Evolutionary conservation across 2,888 invertebrate genomes (phyloP).

Genomic region (Phaonia tiefii): DNA sequence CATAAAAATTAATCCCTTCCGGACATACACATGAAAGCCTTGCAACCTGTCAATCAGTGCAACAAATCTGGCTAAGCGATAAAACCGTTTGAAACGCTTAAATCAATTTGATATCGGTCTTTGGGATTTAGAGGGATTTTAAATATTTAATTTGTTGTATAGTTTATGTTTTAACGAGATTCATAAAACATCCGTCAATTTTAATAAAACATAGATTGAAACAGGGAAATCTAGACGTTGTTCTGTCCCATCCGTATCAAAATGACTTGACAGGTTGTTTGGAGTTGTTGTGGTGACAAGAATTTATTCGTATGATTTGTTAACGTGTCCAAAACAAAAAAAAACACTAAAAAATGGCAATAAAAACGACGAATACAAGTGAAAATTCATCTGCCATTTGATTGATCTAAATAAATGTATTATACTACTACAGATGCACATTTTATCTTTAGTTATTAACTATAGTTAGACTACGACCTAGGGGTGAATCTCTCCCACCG

Average conservation of each 20-base stretch:
- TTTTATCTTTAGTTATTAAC: background rate
- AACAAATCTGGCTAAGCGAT: too few species aligned
- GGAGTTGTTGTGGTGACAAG: slow-evolving; percentile 19
- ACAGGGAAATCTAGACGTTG: slow-evolving; percentile 32
- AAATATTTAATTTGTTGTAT: too few species aligned
- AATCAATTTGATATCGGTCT: too few species aligned
- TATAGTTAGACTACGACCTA: background rate
- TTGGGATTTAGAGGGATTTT: too few species aligned
- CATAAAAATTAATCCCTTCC: too few species aligned
- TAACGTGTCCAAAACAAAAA: background rate
- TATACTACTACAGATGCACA: too few species aligned
- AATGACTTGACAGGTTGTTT: slow-evolving; percentile 26
- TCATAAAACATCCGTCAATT: slow-evolving; percentile 11
- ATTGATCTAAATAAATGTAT: too few species aligned
- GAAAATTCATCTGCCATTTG: too few species aligned
- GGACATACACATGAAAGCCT: too few species aligned
- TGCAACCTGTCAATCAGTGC: too few species aligned
- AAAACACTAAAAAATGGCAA: background rate
- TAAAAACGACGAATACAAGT: slow-evolving; percentile 1
- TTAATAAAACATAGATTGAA: background rate
- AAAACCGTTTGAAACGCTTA: too few species aligned
- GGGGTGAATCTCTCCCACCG: slow-evolving; percentile 21
- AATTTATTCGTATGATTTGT: slow-evolving; percentile 1
- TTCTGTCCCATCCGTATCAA: background rate
- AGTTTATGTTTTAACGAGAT: too few species aligned